Base-by-base conservation (phyloP, 2,888 invertebrate genomes). In the Thymelicus acteon region DNA sequence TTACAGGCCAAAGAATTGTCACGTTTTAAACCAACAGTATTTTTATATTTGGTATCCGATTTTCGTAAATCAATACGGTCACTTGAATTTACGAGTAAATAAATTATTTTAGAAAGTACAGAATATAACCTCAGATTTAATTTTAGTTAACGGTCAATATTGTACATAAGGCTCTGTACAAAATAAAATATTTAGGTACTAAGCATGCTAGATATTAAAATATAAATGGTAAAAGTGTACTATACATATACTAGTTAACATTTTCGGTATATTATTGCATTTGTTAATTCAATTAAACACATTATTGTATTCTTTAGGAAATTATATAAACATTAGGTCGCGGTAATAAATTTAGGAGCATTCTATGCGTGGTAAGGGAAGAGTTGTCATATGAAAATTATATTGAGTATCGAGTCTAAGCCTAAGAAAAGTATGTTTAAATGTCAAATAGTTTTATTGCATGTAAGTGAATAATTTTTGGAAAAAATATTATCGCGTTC, bases 141-240 rank as follows among this genome's bases (percentile, higher is more conserved):
- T 75, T 72, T 67, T 52, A 74, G 72, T 72, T 75, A 72, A 52
- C 39, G 60, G 47, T 71, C 65, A 71, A 68, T 62, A 72, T 74
- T 77, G 76, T 78, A 77, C 74, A 77, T 76, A 74, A 72, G 67
- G 61, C 58, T 65, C 69, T 77, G 78, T 78, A 78, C 78, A 77
- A 78, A 78, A 72, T 74, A 73, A 72, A 40, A 57, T 72, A 70
- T 70, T 48, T 49, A 70, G 44, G 12, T 19, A 37, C 12, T 67
- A 49, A 60, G 49, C 39, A 24, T 60, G 37, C 19, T 52, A 39
- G 24, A 15, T n/a, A 12, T 58, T 58, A 63, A 64, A 63, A 64
- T 48, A n/a, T 62, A 61, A 52, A 62, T 54, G 52, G 49, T 62
- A 69, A 15, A 12, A 40, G 31, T 52, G 61, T 60, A 60, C 58